phyloP scores from a whole-genome alignment of 2,888 invertebrate species.

The Periphyllus acericola region DNA sequence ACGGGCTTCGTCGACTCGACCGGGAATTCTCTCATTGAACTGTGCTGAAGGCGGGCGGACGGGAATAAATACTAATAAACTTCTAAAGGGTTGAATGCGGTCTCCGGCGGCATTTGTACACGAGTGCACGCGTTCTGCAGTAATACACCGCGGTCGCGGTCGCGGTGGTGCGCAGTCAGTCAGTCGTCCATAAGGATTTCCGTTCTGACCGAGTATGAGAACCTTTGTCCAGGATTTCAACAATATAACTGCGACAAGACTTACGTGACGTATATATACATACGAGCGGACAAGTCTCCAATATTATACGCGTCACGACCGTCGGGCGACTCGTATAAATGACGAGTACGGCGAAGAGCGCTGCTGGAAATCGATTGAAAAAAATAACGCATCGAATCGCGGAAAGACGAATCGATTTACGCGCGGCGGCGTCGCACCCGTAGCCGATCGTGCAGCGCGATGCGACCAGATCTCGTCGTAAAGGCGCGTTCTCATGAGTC shows the following conservation, averaged over 20 bases:
- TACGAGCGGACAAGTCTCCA: too few species aligned
- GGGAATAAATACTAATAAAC: background rate
- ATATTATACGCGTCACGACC: background rate
- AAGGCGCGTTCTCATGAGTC: too few species aligned
- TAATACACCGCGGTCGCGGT: background rate
- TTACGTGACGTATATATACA: background rate
- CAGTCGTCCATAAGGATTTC: background rate
- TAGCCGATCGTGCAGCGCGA: too few species aligned
- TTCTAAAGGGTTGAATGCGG: slow-evolving; percentile 26
- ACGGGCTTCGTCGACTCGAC: background rate
- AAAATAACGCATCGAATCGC: background rate
- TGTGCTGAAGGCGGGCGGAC: too few species aligned
- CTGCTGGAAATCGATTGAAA: background rate
- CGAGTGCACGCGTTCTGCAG: background rate
- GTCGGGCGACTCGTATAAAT: background rate
- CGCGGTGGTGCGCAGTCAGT: too few species aligned
- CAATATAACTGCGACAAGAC: background rate
- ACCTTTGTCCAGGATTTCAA: background rate
- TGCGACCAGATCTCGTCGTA: too few species aligned
- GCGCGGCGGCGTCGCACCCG: too few species aligned
- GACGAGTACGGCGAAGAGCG: background rate
- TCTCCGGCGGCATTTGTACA: slow-evolving; percentile 8
- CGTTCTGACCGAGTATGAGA: slow-evolving; percentile 6
- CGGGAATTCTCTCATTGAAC: slow-evolving; percentile 13
- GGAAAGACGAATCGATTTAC: too few species aligned